Evolutionary conservation across 2,888 invertebrate genomes (phyloP), one percentile per base, ranked within the genome.

Genomic region (Aleiodes testaceus): DNA sequence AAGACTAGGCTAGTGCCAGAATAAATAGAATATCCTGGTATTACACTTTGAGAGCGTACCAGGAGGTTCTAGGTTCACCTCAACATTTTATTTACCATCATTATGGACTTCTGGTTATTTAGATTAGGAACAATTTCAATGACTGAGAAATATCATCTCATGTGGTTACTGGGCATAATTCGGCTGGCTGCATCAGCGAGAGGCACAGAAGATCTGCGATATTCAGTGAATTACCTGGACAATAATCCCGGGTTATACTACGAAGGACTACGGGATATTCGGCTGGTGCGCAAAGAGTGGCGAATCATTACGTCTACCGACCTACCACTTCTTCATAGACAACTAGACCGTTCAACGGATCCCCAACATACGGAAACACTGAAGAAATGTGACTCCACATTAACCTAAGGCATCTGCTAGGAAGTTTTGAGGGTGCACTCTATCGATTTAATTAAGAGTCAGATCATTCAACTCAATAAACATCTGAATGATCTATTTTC

Each of bases 271-370:
- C 53, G 14, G n/a, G 53, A 26, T 7, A n/a, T 53, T 26, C 53
- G 26, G 14, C n/a, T 53, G 20, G 53, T 53, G 12, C 22, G 53
- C 3, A 53, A 53, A 30, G 26, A 53, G n/a, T 53, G 53, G 26
- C 26, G 30, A n/a, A 53, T 53, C 18, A 53, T 53, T 12, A 53
- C 53, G 1, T 30, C n/a, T 14, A 22, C 26, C 1, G 53, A 22
- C 14, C 12, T 53, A 26, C 12, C 26, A 3, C 22, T 53, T 4
- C n/a, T 53, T 6, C 53, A 53, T 14, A 16, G 30, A 6, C 26
- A 53, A 53, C 26, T 53, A 5, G 30, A 53, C 30, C 30, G 14
- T 12, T 11, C 14, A 22, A 53, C 30, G 26, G 26, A n/a, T 26
- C 53, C 26, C n/a, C 26, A 26, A 0, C 26, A 53, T 53, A 26